A percentile compares a stretch with the other conserved stretches of the same genome.
Conservation (phyloP, 2,113 vertebrate species). For the Zosterops lateralis region DNA sequence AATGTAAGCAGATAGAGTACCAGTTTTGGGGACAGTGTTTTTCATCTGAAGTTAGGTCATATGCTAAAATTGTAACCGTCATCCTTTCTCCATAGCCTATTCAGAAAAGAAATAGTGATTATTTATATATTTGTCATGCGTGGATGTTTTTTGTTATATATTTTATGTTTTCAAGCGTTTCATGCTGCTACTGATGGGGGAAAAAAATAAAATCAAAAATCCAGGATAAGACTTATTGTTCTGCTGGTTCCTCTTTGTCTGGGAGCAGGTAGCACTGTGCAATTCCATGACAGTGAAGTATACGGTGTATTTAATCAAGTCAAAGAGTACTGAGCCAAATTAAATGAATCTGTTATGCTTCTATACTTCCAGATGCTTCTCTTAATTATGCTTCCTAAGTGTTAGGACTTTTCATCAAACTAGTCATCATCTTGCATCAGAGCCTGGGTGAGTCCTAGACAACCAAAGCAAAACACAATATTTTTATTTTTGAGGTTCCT, state of each 20-base stretch:
- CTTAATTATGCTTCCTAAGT: background rate
- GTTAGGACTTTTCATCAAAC: background rate
- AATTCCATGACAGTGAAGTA: background rate
- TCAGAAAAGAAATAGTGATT: background rate
- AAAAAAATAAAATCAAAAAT: background rate
- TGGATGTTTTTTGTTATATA: background rate
- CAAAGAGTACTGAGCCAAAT: background rate
- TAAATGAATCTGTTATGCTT: background rate
- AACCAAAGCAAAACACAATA: background rate
- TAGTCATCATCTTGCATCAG: background rate
- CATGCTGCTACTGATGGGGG: background rate
- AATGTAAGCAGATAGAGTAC: background rate
- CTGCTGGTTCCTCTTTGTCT: background rate
- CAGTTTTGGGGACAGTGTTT: background rate
- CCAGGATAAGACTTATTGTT: background rate
- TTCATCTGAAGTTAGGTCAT: background rate
- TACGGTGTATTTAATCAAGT: background rate
- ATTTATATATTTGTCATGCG: background rate
- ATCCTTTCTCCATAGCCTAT: background rate
- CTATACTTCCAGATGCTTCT: background rate
- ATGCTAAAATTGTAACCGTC: background rate
- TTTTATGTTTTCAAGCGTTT: background rate
- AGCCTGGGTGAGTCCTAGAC: background rate
- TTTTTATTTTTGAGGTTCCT: conserved; percentile 25
- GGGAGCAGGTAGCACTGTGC: background rate